These are phyloP conservation scores for Leptura quadrifasciata DNA, from an alignment of 2,888 invertebrate genomes.

Conservation along the genomic window DNA sequence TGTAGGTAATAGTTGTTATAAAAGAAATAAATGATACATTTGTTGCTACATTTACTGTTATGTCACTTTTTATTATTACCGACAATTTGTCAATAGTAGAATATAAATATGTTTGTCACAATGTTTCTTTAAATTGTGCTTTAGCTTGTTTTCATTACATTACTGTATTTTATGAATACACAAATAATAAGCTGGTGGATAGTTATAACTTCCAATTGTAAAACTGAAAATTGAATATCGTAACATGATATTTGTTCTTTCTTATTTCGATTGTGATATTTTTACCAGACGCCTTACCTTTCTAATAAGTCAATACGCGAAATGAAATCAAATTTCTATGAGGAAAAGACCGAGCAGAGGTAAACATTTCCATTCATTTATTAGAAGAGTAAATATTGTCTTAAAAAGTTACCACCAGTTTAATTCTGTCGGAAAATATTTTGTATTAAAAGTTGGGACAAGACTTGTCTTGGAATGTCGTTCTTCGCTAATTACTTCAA, in stretches of 20 bases:
- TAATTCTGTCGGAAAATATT: neutral
- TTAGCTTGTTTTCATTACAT: neutral
- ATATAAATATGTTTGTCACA: neutral
- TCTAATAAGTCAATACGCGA: conserved; percentile 17
- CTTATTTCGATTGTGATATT: neutral
- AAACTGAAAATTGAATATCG: too few species aligned
- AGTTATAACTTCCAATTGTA: too few species aligned
- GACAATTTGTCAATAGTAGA: neutral
- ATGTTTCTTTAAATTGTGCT: neutral
- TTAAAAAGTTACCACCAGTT: conserved; percentile 5
- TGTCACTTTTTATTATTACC: neutral
- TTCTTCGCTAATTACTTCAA: neutral
- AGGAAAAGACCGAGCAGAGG: neutral
- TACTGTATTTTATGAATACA: too few species aligned
- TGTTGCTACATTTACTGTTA: neutral
- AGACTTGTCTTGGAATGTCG: neutral
- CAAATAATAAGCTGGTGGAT: too few species aligned
- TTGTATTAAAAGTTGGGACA: conserved; percentile 4
- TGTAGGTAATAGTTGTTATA: neutral
- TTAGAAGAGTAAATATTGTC: conserved; percentile 15
- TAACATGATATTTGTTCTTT: too few species aligned
- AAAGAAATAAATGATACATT: neutral
- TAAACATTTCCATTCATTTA: conserved; percentile 22
- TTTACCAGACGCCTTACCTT: neutral
- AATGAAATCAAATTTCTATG: conserved; percentile 13